Conservation (phyloP, 2,113 vertebrate genomes). For the Sapayoa aenigma region DNA sequence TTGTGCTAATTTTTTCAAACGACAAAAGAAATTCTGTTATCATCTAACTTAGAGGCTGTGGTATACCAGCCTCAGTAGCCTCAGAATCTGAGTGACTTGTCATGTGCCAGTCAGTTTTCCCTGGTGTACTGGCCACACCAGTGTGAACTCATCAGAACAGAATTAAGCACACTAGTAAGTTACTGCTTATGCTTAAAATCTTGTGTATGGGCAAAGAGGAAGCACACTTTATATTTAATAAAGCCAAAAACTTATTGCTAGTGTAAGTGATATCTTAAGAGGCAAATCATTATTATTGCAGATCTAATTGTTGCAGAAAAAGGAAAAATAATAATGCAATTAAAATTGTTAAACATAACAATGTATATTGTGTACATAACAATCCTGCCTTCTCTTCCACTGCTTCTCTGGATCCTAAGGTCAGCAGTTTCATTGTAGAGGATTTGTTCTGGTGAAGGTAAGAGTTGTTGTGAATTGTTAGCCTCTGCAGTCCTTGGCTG, state of each 20-base stretch:
- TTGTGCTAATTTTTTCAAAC: constrained; percentile 44
- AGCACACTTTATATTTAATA: neutral
- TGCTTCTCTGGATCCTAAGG: neutral
- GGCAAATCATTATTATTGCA: neutral
- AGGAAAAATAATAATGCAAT: neutral
- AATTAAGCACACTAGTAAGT: constrained; percentile 76
- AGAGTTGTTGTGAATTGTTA: neutral
- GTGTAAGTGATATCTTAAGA: neutral
- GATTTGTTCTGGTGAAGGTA: neutral
- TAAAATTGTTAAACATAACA: neutral
- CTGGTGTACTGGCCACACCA: constrained; percentile 74
- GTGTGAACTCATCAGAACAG: constrained; percentile 73
- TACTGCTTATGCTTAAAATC: neutral
- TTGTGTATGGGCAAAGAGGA: neutral
- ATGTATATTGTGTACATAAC: too few species aligned
- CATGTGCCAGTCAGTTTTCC: constrained; percentile 46
- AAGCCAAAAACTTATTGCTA: neutral
- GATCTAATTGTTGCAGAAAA: neutral
- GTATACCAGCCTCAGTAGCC: constrained; percentile 62
- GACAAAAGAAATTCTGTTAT: constrained; percentile 73
- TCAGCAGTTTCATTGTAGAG: neutral
- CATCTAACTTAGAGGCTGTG: constrained; percentile 60
- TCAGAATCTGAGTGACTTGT: constrained; percentile 62
- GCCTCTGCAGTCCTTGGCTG: neutral
- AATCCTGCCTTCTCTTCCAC: neutral